Evolutionary conservation across 2,888 invertebrate genomes (phyloP).

Genomic region (Ischnus inquisitorius): DNA sequence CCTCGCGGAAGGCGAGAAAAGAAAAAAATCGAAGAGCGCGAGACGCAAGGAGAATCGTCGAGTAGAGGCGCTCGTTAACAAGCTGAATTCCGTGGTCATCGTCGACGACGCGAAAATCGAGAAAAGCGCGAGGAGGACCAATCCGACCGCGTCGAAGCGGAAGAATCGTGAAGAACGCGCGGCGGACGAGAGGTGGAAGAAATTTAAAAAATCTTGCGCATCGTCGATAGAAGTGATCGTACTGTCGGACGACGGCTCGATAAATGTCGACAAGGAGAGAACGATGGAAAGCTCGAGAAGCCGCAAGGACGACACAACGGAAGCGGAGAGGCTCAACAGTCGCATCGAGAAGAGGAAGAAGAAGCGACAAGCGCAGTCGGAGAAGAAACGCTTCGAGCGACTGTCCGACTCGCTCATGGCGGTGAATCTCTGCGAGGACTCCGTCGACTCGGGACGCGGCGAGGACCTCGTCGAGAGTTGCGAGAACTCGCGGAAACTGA

Average conservation of each 20-base stretch:
- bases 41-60: slow-evolving; percentile 66
- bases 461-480: slow-evolving; percentile 46
- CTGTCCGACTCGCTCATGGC: slow-evolving; percentile 66
- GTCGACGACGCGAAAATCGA: slow-evolving; percentile 58
- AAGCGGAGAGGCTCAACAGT: slow-evolving; percentile 62
- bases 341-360: slow-evolving; percentile 66
- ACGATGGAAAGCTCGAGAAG: not conserved
- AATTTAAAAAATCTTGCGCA: not conserved
- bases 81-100: slow-evolving; percentile 73
- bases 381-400: slow-evolving; percentile 62
- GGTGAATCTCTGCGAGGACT: slow-evolving; percentile 59
- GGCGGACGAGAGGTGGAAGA: too few relatives aligned
- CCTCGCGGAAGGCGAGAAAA: not conserved
- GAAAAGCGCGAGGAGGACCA: slow-evolving; percentile 11
- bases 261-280: slow-evolving; percentile 29
- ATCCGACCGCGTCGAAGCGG: too few relatives aligned
- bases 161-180: not conserved
- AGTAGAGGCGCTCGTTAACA: slow-evolving; percentile 72
- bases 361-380: slow-evolving; percentile 41
- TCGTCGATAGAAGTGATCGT: not conserved
- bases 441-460: slow-evolving; percentile 46
- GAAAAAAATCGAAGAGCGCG: slow-evolving; percentile 65
- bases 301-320: slow-evolving; percentile 27
- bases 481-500: slow-evolving; percentile 35
- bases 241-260: not conserved